Evolutionary conservation across 2,797 vertebrate species (phyloP), one percentile per base, ranked within the genome.

Genomic region (Sebastes melanostomus): DNA sequence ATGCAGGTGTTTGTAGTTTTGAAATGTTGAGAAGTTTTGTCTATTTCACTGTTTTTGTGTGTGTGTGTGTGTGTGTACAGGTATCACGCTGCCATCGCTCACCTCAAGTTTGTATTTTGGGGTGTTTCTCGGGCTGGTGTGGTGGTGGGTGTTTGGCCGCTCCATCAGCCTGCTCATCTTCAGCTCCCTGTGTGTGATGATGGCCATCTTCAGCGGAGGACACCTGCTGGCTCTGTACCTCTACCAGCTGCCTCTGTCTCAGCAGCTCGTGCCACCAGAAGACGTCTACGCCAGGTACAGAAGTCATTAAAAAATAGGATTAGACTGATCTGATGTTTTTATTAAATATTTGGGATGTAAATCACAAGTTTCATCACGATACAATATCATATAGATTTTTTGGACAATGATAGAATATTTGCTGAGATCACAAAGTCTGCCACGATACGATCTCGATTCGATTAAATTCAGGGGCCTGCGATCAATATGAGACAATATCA

Each of bases 101-200:
- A 96, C 95, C 27, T 97, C 96, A 1, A 91, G 92, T 1, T 75
- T 97, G 67, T 97, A 97, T 87, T 96, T 97, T 1, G 91, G 89
- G 63, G 80, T 84, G 25, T 97, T 97, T 83, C 86, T 97, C 27
- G 91, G 90, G 8, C 86, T 97, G 70, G 96, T 97, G 5, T 96
- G 96, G 92, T 96, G 95, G 93, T 97, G 97, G 97, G 90, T 96
- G 3, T 96, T 96, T 55, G 75, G 88, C 34, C 92, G 88, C 30
- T 82, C 93, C 10, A 87, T 96, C 62, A 90, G 90, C 71, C 65
- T 96, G 54, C 89, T 96, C 1, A 60, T 91, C 81, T 97, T 97
- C 90, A 96, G 95, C 88, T 95, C 92, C 18, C 60, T 97, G 63
- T 96, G 96, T 82, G 94, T 97, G 65, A 94, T 96, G 95, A 93